These are phyloP conservation scores for Itoplectis maculator DNA, from an alignment of 2,888 invertebrate species.

Conservation along the genomic window DNA sequence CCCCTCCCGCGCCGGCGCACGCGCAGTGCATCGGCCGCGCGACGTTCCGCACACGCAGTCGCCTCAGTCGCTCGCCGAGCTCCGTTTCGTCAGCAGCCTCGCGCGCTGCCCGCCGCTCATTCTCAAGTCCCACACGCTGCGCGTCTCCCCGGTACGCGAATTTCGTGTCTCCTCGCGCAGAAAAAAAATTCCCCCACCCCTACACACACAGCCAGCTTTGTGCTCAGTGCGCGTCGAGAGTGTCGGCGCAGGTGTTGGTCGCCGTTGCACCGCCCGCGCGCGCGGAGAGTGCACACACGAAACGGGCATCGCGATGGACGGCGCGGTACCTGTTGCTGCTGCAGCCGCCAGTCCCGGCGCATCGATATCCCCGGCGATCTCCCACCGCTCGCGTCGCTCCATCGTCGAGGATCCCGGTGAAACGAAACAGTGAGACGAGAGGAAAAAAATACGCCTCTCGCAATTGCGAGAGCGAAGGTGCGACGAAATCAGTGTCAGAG, in stretches of 20 bases:
- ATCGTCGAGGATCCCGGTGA: conserved; percentile 51
- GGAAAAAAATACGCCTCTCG: background rate
- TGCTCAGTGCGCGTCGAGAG: background rate
- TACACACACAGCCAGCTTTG: background rate
- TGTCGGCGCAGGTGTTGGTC: no score
- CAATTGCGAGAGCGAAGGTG: background rate
- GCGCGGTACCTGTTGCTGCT: conserved; percentile 79
- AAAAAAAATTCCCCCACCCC: background rate
- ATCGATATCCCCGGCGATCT: conserved; percentile 43
- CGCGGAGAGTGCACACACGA: background rate
- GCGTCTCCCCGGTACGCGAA: background rate
- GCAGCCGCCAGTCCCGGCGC: conserved; percentile 53
- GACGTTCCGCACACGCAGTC: conserved; percentile 8
- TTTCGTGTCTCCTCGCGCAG: background rate
- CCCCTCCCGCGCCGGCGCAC: background rate
- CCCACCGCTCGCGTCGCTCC: conserved; percentile 30
- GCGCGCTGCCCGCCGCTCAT: no score
- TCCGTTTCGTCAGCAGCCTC: conserved; percentile 48
- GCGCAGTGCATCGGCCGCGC: conserved; percentile 10
- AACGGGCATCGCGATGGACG: conserved; percentile 74
- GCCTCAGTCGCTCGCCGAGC: conserved; percentile 54
- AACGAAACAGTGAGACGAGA: conserved; percentile 21
- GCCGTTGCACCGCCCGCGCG: background rate
- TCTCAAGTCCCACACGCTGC: no score
- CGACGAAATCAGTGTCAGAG: no score